phyloP scores from a whole-genome alignment of 1,140 invertebrate species.

The Formica selysi region DNA sequence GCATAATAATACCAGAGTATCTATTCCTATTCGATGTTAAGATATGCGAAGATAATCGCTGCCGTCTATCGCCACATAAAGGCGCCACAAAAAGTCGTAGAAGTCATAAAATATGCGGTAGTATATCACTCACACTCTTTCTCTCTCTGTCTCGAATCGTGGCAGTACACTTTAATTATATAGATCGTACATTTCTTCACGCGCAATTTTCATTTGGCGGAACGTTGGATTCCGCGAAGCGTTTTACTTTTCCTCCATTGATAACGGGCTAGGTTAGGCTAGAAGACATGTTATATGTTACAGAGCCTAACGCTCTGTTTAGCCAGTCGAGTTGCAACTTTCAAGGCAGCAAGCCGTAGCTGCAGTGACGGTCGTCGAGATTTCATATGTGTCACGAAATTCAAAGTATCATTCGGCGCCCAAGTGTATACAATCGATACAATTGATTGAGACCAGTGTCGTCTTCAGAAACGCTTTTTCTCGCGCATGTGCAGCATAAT shows the following conservation, averaged over 20 bases:
- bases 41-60: background rate
- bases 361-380: background rate
- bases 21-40: background rate
- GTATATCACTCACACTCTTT: too few relatives aligned
- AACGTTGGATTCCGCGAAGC: constrained; percentile 8
- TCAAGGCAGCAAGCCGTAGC: constrained; percentile 11
- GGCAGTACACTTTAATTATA: constrained; percentile 17
- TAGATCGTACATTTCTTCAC: background rate
- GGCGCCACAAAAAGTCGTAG: background rate
- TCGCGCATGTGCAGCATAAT: too few relatives aligned
- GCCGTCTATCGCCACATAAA: background rate
- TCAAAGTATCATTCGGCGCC: background rate
- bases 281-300: background rate
- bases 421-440: background rate
- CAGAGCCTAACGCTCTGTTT: constrained; percentile 41
- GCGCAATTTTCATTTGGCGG: background rate
- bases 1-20: too few relatives aligned
- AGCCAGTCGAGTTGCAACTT: constrained; percentile 58
- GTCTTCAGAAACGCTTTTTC: too few relatives aligned
- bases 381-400: constrained; percentile 6
- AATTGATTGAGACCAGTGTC: background rate
- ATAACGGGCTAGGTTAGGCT: background rate
- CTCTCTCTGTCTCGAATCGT: background rate
- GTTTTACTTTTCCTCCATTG: constrained; percentile 21
- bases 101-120: background rate